phyloP scores from a whole-genome alignment of 2,113 vertebrate genomes.

The Thermophis baileyi region DNA sequence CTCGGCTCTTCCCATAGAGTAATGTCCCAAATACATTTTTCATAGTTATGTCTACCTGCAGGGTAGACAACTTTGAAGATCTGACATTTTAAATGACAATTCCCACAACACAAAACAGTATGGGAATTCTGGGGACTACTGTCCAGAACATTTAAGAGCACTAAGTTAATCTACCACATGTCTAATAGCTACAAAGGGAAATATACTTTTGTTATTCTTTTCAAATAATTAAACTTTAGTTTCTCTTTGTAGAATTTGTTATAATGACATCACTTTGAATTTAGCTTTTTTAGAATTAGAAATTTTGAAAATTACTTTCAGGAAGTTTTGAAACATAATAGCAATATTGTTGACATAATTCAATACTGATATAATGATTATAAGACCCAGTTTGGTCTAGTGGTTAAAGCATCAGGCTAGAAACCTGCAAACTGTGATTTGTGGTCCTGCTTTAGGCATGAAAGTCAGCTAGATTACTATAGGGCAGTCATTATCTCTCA shows the following conservation, averaged over 20 bases:
- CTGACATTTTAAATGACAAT: background rate
- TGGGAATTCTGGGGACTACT: background rate
- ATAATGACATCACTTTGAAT: background rate
- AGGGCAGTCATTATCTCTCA: background rate
- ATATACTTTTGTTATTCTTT: background rate
- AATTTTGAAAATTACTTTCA: background rate
- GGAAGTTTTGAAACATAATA: constrained; percentile 10
- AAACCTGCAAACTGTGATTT: background rate
- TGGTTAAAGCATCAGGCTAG: background rate
- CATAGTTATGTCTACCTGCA: background rate
- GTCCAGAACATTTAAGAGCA: background rate
- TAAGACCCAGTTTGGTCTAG: background rate
- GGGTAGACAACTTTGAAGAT: background rate
- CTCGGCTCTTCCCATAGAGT: no score
- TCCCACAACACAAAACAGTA: background rate
- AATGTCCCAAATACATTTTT: background rate
- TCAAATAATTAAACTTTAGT: background rate
- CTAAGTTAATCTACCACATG: background rate
- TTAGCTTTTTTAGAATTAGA: background rate
- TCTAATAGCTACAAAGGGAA: background rate
- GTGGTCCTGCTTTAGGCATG: background rate
- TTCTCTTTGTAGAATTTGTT: background rate
- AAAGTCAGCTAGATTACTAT: background rate
- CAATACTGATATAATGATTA: background rate
- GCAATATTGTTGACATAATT: background rate